Base-by-base conservation (phyloP, 2,797 vertebrate species). In the Eutrigla gurnardus region DNA sequence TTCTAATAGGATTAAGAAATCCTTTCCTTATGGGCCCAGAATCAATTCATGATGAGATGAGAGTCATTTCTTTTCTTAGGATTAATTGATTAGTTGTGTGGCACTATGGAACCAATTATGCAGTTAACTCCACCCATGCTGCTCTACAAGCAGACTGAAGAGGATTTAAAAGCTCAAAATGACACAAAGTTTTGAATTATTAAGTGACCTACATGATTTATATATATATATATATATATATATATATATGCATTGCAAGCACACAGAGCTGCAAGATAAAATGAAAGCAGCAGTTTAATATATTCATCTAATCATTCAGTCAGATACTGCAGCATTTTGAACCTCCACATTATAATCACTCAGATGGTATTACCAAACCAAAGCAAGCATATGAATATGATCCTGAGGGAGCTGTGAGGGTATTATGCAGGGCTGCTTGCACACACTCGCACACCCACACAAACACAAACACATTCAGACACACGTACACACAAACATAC, bases 371-470 rank as follows among this genome's bases (percentile, higher is more conserved):
- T 92, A 89, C 86, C 76, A 85, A 91, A 91, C 82, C 88, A 89
- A 89, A 90, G 88, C 78, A 86, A 92, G 86, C 88, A 92, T 91
- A 90, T 88, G 86, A 87, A 88, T 90, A 69, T 73, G 80, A 88
- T 91, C 90, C 89, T 84, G 63, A 58, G 91, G 90, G 92, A 92
- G 84, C 74, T 67, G 65, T 73, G 73, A 46, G 70, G 69, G 67
- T 89, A 83, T 88, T 85, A 87, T 89, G 77, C 79, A 77, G 76
- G 59, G 64, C 69, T 63, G 75, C 83, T 60, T 60, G 63, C 59
- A 72, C 66, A 60, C 62, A 53, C 65, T n/a, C 55, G 36, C 61
- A 54, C 75, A 50, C 68, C 13, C 67, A 62, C 52, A 55, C 68
- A 62, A 33, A 45, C 58, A 63, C 61, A 78, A 6, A 77, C 25